Evolutionary conservation across 2,113 vertebrate genomes (phyloP), one percentile per base, ranked within the genome.

Genomic region (Saccopteryx leptura): DNA sequence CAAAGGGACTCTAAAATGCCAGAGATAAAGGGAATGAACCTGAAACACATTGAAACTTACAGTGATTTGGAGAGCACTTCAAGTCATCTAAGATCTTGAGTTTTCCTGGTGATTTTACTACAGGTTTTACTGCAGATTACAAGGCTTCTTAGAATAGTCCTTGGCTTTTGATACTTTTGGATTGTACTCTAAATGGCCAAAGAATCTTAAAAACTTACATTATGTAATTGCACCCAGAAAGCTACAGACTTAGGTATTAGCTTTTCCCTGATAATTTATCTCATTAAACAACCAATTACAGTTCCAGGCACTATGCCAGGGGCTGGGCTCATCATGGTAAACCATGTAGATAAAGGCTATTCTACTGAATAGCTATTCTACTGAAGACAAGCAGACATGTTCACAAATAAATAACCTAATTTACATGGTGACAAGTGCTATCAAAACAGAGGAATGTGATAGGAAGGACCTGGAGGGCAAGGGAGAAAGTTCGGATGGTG

Each of bases 131-230:
- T 39, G 39, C 39, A 39, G 39, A 39, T 39, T 39, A 39, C 69
- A 84, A 88, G n/a, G 28, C 84, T 91, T 78, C 60, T 83, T 56
- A 66, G 24, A 85, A 39, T 72, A 94, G 26, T 79, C 58, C 24
- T 83, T 52, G 3, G 28, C 17, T 93, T 23, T 78, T 46, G 19
- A 63, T 86, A 72, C 61, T 92, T 93, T 79, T 46, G 58, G 65
- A 63, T 84, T 60, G 11, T 81, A 93, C 23, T 94, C 54, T 85
- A 81, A 94, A 91, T 87, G 72, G 50, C 26, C 39, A 60, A 75
- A 88, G 84, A 94, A 78, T 88, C n/a, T 58, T 90, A 91, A 92
- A 61, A 56, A 91, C 31, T 75, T 76, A 54, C 9, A 66, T 82
- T 79, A n/a, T 72, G 13, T 31, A 84, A 90, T 90, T 71, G 87